Conservation (phyloP, 2,113 vertebrate species). For the Candoia aspera region DNA sequence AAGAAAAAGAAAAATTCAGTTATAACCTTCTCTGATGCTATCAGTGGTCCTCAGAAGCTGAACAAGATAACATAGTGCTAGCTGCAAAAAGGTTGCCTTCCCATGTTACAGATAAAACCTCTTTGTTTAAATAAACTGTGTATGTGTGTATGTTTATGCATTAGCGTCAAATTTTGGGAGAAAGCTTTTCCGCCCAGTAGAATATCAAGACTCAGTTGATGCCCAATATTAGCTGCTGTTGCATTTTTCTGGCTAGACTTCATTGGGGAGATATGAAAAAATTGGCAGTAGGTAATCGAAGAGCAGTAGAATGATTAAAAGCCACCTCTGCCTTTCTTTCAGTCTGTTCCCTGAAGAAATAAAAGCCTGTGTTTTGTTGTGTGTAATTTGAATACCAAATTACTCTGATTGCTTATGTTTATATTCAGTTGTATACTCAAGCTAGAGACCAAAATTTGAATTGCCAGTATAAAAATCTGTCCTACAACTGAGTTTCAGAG, state of each 20-base stretch:
- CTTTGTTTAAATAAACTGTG: neutral
- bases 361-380: neutral
- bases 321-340: neutral
- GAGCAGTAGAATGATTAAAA: neutral
- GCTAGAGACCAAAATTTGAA: neutral
- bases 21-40: neutral
- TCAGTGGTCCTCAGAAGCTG: neutral
- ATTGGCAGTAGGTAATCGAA: neutral
- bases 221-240: neutral
- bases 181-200: neutral
- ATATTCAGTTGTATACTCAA: neutral
- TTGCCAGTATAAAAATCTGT: neutral
- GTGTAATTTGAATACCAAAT: neutral
- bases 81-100: neutral
- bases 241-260: neutral
- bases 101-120: neutral
- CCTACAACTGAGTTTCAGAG: neutral
- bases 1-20: neutral
- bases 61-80: neutral
- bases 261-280: neutral
- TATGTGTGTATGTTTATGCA: neutral
- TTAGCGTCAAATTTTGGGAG: fast-evolving
- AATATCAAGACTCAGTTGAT: neutral
- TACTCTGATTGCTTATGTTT: neutral
- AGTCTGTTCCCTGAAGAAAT: neutral